Evolutionary conservation across 2,888 invertebrate species (phyloP), one percentile per base, ranked within the genome.

Genomic region (Bedellia somnulentella): DNA sequence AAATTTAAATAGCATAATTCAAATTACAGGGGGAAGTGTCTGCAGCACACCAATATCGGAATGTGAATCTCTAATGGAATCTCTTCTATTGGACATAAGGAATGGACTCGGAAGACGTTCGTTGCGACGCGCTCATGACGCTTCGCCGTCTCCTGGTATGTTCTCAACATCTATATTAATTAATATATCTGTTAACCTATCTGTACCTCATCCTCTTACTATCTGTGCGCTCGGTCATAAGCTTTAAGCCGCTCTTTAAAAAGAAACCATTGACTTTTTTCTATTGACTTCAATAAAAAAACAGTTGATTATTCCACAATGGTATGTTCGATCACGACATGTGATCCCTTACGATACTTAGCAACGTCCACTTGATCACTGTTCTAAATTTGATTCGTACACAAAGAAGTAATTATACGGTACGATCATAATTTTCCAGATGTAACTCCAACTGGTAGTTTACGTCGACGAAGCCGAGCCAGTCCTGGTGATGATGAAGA

Each of bases 371-470:
- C n/a, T n/a, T n/a, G n/a, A n/a, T n/a, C n/a, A n/a, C n/a, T n/a
- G n/a, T n/a, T n/a, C n/a, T n/a, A n/a, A n/a, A n/a, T n/a, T n/a
- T n/a, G n/a, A n/a, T n/a, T n/a, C n/a, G n/a, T n/a, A n/a, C n/a
- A n/a, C n/a, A n/a, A n/a, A n/a, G n/a, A n/a, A n/a, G n/a, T n/a
- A n/a, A n/a, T n/a, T n/a, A n/a, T n/a, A n/a, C n/a, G n/a, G n/a
- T n/a, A n/a, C n/a, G n/a, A n/a, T n/a, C n/a, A 5, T 5, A 18
- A 6, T 9, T 18, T 18, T 35, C 33, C 61, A 79, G 93, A 93
- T 52, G 85, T 92, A 23, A 93, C 93, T 3, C 93, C 93, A 9
- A 93, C 89, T 39, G 93, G 93, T 17, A 93, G 92, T 39, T 67
- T 93, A 22, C 79, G 93, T 12, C 79, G 93, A 18, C 79, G 93